Conservation (phyloP, 2,113 vertebrate species). For the Salvelinus namaycush region DNA sequence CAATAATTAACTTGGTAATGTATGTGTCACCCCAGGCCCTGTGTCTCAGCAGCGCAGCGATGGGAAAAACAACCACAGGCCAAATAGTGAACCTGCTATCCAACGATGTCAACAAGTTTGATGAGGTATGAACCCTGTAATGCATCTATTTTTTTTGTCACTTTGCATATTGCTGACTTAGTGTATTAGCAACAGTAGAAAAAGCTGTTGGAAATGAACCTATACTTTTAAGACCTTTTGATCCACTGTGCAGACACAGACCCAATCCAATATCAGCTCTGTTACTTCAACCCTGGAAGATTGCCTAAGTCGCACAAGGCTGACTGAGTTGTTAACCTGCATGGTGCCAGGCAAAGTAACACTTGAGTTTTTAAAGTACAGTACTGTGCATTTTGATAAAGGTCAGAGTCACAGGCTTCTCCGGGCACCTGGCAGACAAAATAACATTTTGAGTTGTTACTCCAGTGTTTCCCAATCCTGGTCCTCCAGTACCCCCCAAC, state of each 20-base stretch:
- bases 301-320: neutral
- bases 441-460: neutral
- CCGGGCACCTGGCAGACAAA: neutral
- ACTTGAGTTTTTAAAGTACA: constrained; percentile 12
- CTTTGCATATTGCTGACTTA: too few relatives aligned
- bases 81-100: constrained; percentile 97
- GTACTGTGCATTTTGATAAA: neutral
- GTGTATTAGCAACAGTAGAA: too few relatives aligned
- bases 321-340: constrained; percentile 12
- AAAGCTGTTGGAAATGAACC: neutral
- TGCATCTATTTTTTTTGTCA: neutral
- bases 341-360: constrained; percentile 8
- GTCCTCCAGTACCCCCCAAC: too few relatives aligned
- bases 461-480: too few relatives aligned
- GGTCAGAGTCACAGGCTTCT: neutral
- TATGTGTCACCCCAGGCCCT: constrained; percentile 77
- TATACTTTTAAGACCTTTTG: neutral
- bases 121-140: constrained; percentile 76
- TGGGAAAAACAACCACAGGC: constrained; percentile 92
- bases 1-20: neutral
- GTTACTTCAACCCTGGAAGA: neutral
- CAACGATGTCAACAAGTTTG: constrained; percentile 96
- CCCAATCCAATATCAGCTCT: neutral
- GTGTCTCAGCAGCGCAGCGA: constrained; percentile 83
- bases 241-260: constrained; percentile 13